Evolutionary conservation across 2,113 vertebrate species (phyloP).

Genomic region (Procavia capensis): DNA sequence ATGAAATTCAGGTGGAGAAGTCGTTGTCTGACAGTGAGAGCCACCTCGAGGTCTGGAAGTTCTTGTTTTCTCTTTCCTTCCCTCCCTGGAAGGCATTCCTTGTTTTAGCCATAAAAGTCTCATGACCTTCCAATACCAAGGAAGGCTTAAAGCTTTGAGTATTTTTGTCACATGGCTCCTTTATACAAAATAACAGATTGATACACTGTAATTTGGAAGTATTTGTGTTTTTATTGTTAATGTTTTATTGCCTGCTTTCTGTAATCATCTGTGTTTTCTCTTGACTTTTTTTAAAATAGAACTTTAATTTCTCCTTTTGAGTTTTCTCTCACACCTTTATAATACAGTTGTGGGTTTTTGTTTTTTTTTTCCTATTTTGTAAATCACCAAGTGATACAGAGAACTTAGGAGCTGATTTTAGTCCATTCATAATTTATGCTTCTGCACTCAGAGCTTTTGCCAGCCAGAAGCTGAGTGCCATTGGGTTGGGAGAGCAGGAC

Average conservation of each 20-base stretch:
- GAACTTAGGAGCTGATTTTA: background rate
- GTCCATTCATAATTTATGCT: background rate
- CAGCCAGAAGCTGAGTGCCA: background rate
- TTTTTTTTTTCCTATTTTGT: background rate
- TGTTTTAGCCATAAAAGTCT: background rate
- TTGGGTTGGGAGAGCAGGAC: background rate
- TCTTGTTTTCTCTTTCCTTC: background rate
- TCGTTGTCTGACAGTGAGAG: slow-evolving; percentile 25
- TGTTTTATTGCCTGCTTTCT: background rate
- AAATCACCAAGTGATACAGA: background rate
- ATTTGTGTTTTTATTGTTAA: background rate
- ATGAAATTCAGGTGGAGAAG: background rate
- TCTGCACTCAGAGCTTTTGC: background rate
- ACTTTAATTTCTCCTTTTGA: background rate
- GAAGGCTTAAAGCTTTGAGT: background rate
- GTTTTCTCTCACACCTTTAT: background rate
- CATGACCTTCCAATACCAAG: background rate
- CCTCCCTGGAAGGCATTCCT: background rate
- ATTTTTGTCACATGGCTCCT: slow-evolving; percentile 36
- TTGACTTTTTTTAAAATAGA: background rate
- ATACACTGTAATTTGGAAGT: background rate
- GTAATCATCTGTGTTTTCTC: background rate
- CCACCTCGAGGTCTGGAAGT: slow-evolving; percentile 6
- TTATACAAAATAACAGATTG: slow-evolving; percentile 1
- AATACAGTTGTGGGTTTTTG: too few relatives aligned